These are phyloP conservation scores for Heptranchias perlo DNA, from an alignment of 2,113 vertebrate species.

Conservation along the genomic window DNA sequence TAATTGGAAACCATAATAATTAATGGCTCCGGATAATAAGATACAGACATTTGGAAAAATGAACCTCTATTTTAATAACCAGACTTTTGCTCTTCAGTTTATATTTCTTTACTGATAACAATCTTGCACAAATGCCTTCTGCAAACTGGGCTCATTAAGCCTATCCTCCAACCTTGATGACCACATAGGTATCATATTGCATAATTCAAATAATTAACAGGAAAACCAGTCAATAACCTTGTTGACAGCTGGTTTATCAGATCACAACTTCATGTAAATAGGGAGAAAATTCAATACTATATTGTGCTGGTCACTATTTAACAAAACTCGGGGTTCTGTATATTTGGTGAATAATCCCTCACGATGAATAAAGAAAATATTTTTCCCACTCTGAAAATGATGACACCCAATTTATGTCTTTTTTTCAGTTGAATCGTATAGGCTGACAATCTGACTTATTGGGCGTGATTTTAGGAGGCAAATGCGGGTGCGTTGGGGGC, in stretches of 20 bases:
- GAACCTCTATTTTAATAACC: not conserved
- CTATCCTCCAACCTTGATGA: not conserved
- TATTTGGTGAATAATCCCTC: not conserved
- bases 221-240: not conserved
- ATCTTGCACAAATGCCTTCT: not conserved
- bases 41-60: not conserved
- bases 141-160: not conserved
- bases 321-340: not conserved
- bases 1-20: not conserved
- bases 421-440: not conserved
- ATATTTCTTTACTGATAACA: not conserved
- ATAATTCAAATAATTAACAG: not conserved
- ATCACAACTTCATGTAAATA: not conserved
- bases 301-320: not conserved
- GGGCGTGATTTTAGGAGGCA: no score
- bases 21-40: not conserved
- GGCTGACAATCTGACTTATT: not conserved
- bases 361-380: not conserved
- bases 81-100: not conserved
- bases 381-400: not conserved
- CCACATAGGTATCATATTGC: not conserved
- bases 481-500: no score
- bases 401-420: not conserved
- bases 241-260: not conserved
- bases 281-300: not conserved